These are phyloP conservation scores for Masnerella sp. DNA, from an alignment of 2,888 invertebrate species.

Conservation along the genomic window DNA sequence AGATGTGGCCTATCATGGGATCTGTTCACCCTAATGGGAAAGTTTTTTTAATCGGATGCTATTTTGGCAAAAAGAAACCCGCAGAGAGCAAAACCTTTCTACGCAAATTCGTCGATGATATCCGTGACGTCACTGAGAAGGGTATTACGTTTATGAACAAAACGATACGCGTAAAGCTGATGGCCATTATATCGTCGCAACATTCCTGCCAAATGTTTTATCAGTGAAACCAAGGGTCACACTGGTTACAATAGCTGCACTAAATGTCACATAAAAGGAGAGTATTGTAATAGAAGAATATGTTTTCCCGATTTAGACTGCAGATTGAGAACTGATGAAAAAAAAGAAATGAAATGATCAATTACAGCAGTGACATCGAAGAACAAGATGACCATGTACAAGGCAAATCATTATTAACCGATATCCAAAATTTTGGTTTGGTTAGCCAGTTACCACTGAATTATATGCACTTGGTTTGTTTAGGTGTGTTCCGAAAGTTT, in stretches of 20 bases:
- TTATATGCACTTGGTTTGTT: slow-evolving; percentile 3
- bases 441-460: neutral
- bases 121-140: neutral
- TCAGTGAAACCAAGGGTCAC: neutral
- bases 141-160: no score
- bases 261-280: no score
- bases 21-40: neutral
- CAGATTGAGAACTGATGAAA: neutral
- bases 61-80: neutral
- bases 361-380: neutral
- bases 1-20: neutral
- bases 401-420: neutral
- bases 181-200: no score
- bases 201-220: neutral
- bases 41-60: neutral
- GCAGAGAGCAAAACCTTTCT: neutral
- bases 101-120: neutral
- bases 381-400: neutral
- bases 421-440: neutral
- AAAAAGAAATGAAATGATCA: no score
- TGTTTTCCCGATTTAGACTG: neutral
- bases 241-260: neutral
- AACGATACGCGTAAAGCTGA: no score
- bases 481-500: neutral
- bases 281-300: neutral